phyloP scores from a whole-genome alignment of 2,888 invertebrate genomes.

The Oscheius sp. region DNA sequence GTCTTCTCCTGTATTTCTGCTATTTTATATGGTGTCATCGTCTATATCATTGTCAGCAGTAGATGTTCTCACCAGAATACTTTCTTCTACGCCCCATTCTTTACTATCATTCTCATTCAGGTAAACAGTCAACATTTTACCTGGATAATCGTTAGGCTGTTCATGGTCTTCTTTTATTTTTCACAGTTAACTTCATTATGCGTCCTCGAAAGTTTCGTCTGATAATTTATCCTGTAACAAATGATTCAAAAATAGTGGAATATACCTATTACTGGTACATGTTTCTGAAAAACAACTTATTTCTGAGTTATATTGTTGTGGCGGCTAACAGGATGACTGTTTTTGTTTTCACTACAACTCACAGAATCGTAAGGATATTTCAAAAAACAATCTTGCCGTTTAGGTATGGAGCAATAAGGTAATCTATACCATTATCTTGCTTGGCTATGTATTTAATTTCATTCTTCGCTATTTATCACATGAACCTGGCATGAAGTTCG shows the following conservation, averaged over 20 bases:
- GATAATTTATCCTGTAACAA: background rate
- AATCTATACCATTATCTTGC: background rate
- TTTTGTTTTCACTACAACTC: background rate
- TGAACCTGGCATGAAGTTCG: background rate
- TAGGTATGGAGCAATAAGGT: slow-evolving; percentile 2
- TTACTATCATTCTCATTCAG: slow-evolving; percentile 8
- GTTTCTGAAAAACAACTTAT: slow-evolving; percentile 4
- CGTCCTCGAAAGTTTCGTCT: slow-evolving; percentile 14
- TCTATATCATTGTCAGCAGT: slow-evolving; percentile 1
- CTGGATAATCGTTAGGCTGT: background rate
- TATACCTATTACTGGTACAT: slow-evolving; percentile 12
- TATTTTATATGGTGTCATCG: background rate
- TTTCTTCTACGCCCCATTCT: slow-evolving; percentile 14
- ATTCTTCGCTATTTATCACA: background rate
- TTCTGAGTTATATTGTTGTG: slow-evolving; percentile 6
- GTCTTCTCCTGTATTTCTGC: slow-evolving; percentile 4
- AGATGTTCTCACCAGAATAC: background rate
- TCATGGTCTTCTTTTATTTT: slow-evolving; percentile 2
- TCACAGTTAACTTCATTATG: slow-evolving; percentile 5
- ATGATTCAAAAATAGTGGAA: slow-evolving; percentile 14
- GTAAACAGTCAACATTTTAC: background rate
- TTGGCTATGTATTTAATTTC: background rate
- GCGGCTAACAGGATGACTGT: slow-evolving; percentile 21
- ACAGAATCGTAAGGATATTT: slow-evolving; percentile 5
- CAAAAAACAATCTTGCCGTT: background rate